A percentile compares a stretch with the other conserved stretches of the same genome.
Conservation (phyloP, 2,113 vertebrate genomes). For the Scartelaos histophorus region DNA sequence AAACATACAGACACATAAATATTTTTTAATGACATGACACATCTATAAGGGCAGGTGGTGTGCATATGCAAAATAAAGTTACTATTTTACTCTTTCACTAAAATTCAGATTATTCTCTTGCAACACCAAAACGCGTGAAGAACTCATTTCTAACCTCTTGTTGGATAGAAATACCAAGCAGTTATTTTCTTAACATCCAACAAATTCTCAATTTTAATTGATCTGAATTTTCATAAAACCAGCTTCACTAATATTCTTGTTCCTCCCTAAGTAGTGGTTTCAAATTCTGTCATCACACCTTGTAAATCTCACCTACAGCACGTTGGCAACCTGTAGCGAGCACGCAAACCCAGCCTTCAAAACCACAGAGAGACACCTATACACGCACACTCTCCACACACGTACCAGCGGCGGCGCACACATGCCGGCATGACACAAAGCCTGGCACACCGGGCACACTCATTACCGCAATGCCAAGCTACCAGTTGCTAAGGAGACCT, state of each 20-base stretch:
- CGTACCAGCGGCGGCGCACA: constrained; percentile 39
- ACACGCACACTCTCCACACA: constrained; percentile 27
- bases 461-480: constrained; percentile 81
- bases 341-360: constrained; percentile 25
- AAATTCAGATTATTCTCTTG: not conserved
- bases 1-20: too few species aligned
- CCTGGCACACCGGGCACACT: constrained; percentile 80
- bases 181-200: constrained; percentile 1
- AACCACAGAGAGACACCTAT: constrained; percentile 16
- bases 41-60: too few species aligned
- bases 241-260: constrained; percentile 25
- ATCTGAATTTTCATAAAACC: constrained; percentile 36
- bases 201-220: not conserved
- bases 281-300: constrained; percentile 50
- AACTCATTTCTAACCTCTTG: not conserved
- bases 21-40: too few species aligned
- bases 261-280: constrained; percentile 35
- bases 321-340: constrained; percentile 40
- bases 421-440: constrained; percentile 68
- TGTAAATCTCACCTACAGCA: constrained; percentile 57
- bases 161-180: not conserved
- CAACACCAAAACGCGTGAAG: not conserved
- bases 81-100: too few species aligned
- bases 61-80: too few species aligned
- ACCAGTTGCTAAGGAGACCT: constrained; percentile 86